Evolutionary conservation across 2,113 vertebrate species (phyloP), one percentile per base, ranked within the genome.

Genomic region (Grammomys surdaster): DNA sequence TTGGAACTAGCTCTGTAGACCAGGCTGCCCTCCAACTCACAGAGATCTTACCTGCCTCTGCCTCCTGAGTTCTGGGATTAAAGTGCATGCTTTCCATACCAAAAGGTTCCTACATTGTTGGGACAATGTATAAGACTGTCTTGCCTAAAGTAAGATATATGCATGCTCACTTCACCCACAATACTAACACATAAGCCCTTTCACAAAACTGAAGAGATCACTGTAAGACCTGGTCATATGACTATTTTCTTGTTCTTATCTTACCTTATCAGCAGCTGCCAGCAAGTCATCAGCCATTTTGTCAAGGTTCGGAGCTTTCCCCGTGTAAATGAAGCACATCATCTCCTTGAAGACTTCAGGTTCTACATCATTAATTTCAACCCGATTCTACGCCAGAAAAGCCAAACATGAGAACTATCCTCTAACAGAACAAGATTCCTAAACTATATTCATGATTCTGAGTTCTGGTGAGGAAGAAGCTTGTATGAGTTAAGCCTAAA

Each of bases 281-380:
- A 99, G 99, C 97, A 99, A 98, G 97, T 99, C 99, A 86, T 99
- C 99, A 28, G 99, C 99, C 99, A 99, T 99, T 98, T 99, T 99
- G 98, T 99, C 99, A 77, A 99, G 99, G 98, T 99, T 99, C 69
- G 99, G 99, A 60, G 99, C 99, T 97, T 99, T 99, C 80, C 99
- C 99, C 58, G 99, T 99, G 98, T 99, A 99, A 97, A 99, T 99
- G 98, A 99, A 99, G 97, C 99, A 99, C 99, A 99, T 99, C 99
- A 99, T 99, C 97, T 99, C 99, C 98, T 99, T 99, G 97, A 99
- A 99, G 96, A 99, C 99, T 98, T 99, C 99, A 95, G 99, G 99
- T 97, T 99, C 99, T 98, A 99, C 98, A 72, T 99, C 99, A 81
- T 99, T 99, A 98, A 99, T 99, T 98, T 99, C 99, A 88, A 99